Evolutionary conservation across 2,888 invertebrate species (phyloP).

Genomic region (Oegoconia quadripuncta): DNA sequence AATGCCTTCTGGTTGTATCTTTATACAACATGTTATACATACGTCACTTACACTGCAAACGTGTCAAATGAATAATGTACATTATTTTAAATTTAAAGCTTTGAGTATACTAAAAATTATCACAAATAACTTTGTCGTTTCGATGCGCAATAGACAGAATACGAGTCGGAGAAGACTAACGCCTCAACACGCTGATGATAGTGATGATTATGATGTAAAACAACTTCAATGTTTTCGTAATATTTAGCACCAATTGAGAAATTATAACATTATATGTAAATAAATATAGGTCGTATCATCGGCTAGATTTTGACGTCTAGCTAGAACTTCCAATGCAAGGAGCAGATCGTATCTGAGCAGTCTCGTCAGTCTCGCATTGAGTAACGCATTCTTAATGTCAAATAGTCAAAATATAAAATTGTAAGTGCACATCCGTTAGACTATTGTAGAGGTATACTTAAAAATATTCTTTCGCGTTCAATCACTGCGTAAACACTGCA

Average conservation of each 20-base stretch:
- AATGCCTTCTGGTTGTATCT: conserved; percentile 19
- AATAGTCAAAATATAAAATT: conserved; percentile 19
- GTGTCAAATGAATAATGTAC: conserved; percentile 29
- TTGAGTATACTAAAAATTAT: conserved; percentile 50
- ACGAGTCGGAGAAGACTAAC: conserved; percentile 1
- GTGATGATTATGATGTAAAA: no score
- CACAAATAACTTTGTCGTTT: conserved; percentile 50
- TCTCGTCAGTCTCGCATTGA: background rate
- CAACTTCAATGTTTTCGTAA: no score
- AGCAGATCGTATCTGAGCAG: background rate
- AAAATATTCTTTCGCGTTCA: conserved; percentile 21
- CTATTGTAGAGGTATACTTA: conserved; percentile 17
- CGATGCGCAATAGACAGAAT: conserved; percentile 35
- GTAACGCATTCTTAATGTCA: conserved; percentile 14
- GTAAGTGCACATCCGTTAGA: conserved; percentile 14
- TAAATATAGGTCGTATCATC: no score
- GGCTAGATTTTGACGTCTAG: no score
- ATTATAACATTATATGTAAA: background rate
- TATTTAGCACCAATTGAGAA: background rate
- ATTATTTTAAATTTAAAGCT: conserved; percentile 46
- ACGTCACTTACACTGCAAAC: conserved; percentile 1
- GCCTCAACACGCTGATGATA: background rate
- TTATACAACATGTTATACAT: conserved; percentile 4
- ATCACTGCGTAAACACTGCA: conserved; percentile 37
- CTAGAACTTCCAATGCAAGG: no score